Base-by-base conservation (phyloP, 2,888 invertebrate genomes). In the Metacarcinus magister region DNA sequence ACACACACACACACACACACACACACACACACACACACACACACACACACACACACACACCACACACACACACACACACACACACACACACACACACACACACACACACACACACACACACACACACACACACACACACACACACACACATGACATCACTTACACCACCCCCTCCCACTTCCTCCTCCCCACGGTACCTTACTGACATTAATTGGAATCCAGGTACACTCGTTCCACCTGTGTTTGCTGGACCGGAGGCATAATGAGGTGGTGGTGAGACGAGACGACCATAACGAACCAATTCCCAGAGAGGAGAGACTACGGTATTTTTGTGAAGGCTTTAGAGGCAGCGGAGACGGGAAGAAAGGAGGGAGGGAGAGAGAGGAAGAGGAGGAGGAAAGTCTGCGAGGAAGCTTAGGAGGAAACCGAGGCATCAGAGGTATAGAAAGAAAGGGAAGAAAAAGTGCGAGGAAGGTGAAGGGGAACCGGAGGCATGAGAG, bases 191-290 rank as follows among this genome's bases (percentile, higher is more conserved):
- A 19, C 5, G n/a, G n/a, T n/a, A 16, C 67, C 67, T 67, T 67
- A 23, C n/a, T 67, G 67, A 67, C 67, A 67, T 23, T 67, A 67
- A 67, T 67, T 67, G 67, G 67, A 67, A n/a, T 67, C 67, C 67
- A 67, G 67, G 67, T 67, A 67, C n/a, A 67, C 67, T 67, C 67
- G 67, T n/a, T 54, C 67, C 67, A 67, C 67, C 67, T 67, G 67
- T 67, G n/a, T 19, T 67, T 10, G 67, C 67, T 2, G 67, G 19
- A 54, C 54, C 67, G n/a, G n/a, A 67, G 67, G 67, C 67, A 67
- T n/a, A 67, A 67, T 67, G 67, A 67, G 67, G 67, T n/a, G 67
- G n/a, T 19, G 67, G n/a, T 19, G 67, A 5, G 67, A 19, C 2
- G n/a, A n/a, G n/a, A 67, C 67, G 67, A 67, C 16, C 67, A 19